Conservation (phyloP, 2,888 invertebrate genomes). For the Sphecodes monilicornis region DNA sequence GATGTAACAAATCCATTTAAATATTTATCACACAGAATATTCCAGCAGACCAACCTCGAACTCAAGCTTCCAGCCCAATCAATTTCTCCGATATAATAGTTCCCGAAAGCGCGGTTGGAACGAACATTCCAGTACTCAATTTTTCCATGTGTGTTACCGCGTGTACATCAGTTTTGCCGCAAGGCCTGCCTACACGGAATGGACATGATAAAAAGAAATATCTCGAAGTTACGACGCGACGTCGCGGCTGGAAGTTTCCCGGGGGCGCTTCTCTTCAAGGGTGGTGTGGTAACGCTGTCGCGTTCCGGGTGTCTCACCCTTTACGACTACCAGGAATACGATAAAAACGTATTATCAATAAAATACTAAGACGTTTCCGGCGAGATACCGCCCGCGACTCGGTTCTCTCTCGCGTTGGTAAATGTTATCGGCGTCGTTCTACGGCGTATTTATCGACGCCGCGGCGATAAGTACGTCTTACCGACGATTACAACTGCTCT, state of each 20-base stretch:
- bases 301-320: conserved; percentile 43
- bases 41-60: background rate
- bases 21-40: background rate
- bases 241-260: conserved; percentile 37
- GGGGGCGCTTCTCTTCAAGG: conserved; percentile 24
- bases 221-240: conserved; percentile 60
- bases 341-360: conserved; percentile 66
- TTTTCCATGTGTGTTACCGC: conserved; percentile 24
- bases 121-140: background rate
- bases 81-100: background rate
- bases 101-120: background rate
- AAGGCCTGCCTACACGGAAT: conserved; percentile 19
- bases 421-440: conserved; percentile 61
- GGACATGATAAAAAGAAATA: conserved; percentile 59
- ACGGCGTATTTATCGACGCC: conserved; percentile 55
- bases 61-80: background rate
- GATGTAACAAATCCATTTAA: too few species aligned
- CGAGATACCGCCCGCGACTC: conserved; percentile 32
- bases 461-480: conserved; percentile 45
- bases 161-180: conserved; percentile 32
- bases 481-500: conserved; percentile 44
- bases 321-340: conserved; percentile 55
- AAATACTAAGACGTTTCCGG: conserved; percentile 55
- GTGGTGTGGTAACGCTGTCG: conserved; percentile 1
- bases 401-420: conserved; percentile 40